Evolutionary conservation across 2,113 vertebrate species (phyloP).

Genomic region (Labrus mixtus): DNA sequence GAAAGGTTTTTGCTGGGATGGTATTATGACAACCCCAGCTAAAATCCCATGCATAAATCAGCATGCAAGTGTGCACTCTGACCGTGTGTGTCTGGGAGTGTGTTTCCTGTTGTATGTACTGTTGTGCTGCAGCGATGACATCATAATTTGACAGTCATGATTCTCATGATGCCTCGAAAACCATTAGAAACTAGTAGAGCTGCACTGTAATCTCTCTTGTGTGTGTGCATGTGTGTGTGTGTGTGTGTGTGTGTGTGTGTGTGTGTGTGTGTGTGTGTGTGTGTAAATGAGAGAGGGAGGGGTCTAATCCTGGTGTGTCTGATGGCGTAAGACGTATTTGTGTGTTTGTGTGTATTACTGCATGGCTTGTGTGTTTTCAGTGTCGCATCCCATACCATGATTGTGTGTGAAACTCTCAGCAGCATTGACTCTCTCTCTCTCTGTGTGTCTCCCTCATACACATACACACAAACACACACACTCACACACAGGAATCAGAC

Average conservation of each 20-base stretch:
- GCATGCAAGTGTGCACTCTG: not conserved
- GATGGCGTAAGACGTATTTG: slow-evolving; percentile 45
- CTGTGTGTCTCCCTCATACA: not conserved
- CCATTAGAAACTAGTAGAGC: slow-evolving; percentile 34
- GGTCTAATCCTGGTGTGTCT: slow-evolving; percentile 67
- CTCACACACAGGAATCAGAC: slow-evolving; percentile 36
- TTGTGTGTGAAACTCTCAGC: slow-evolving; percentile 21
- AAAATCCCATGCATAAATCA: not conserved
- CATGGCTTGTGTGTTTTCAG: slow-evolving; percentile 5
- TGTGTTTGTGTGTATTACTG: slow-evolving; percentile 23
- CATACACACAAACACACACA: slow-evolving; percentile 7
- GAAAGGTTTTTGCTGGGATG: not conserved
- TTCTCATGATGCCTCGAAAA: slow-evolving; percentile 55
- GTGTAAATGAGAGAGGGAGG: slow-evolving; percentile 9
- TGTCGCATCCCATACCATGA: slow-evolving; percentile 42
- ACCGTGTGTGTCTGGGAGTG: not conserved
- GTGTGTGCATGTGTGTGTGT: slow-evolving; percentile 31
- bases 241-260: slow-evolving; percentile 30
- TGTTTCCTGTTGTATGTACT: not conserved
- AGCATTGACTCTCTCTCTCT: not conserved
- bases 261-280: slow-evolving; percentile 31
- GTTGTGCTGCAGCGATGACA: slow-evolving; percentile 31
- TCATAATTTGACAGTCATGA: slow-evolving; percentile 39
- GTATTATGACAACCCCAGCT: not conserved
- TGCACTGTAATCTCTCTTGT: slow-evolving; percentile 54